A percentile compares a stretch with the other conserved stretches of the same genome.
These are phyloP conservation scores for Egretta garzetta DNA, from an alignment of 2,113 vertebrate genomes.

Conservation along the genomic window DNA sequence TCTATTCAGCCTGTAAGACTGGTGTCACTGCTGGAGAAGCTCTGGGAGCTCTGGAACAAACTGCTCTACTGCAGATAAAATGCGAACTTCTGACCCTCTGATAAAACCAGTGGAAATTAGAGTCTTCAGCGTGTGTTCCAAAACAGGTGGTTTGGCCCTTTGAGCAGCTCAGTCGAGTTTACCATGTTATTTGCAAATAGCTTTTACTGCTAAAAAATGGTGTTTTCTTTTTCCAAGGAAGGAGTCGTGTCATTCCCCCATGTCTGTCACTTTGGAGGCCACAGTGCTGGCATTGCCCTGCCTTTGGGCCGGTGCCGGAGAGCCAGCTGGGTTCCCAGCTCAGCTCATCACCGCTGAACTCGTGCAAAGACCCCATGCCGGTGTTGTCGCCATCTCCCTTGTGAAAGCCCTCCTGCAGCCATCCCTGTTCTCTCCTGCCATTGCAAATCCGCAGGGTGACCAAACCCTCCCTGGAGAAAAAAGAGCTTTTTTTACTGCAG, in stretches of 20 bases:
- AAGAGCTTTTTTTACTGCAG: fast-evolving
- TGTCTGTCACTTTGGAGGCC: neutral
- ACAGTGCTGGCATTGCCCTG: fast-evolving
- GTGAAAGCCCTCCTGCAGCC: neutral
- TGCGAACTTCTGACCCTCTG: fast-evolving
- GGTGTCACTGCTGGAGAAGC: neutral
- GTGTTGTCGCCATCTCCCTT: neutral
- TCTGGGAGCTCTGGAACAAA: neutral
- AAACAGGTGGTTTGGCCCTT: neutral
- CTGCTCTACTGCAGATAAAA: neutral
- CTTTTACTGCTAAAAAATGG: neutral
- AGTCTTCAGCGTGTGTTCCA: neutral
- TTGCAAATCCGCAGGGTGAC: neutral
- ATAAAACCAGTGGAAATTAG: neutral
- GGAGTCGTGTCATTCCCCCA: neutral
- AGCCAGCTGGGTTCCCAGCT: neutral
- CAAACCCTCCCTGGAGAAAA: neutral
- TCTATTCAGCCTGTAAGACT: neutral
- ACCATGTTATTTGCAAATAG: neutral
- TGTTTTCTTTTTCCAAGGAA: neutral
- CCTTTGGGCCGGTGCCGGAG: neutral
- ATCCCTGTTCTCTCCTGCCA: neutral
- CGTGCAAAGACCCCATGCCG: fast-evolving
- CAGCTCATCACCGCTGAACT: neutral
- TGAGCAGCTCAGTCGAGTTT: neutral